These are phyloP conservation scores for Montipora sp. DNA, from an alignment of 64 coral and sea anemone species.

Conservation along the genomic window DNA sequence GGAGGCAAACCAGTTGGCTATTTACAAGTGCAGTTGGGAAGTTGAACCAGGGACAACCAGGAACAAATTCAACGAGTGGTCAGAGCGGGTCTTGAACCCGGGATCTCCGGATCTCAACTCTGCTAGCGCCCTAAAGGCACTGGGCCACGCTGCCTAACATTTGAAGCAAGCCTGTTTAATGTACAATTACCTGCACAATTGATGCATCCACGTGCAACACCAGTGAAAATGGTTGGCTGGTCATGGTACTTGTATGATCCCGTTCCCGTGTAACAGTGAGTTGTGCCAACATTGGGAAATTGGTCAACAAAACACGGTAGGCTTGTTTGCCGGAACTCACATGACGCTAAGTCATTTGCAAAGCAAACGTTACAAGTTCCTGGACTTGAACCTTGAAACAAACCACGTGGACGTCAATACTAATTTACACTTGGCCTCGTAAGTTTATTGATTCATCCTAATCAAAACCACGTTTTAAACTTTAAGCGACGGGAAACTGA, in stretches of 20 bases:
- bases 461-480: too few relatives aligned
- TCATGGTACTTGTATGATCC: neutral
- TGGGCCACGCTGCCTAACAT: too few relatives aligned
- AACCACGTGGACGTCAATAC: neutral
- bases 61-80: too few relatives aligned
- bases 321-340: neutral
- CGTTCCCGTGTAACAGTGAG: neutral
- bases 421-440: neutral
- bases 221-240: neutral
- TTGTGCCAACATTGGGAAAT: neutral
- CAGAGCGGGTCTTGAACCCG: too few relatives aligned
- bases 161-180: too few relatives aligned
- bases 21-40: too few relatives aligned
- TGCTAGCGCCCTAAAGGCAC: too few relatives aligned
- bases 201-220: constrained; percentile 1
- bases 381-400: neutral
- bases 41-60: too few relatives aligned
- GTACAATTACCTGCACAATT: neutral
- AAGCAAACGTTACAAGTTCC: neutral
- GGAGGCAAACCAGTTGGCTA: too few relatives aligned
- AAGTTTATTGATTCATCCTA: too few relatives aligned
- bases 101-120: too few relatives aligned
- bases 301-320: neutral
- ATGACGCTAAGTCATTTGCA: neutral
- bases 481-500: too few relatives aligned